phyloP scores from a whole-genome alignment of 2,113 vertebrate species.

The Tachuris rubrigastra region DNA sequence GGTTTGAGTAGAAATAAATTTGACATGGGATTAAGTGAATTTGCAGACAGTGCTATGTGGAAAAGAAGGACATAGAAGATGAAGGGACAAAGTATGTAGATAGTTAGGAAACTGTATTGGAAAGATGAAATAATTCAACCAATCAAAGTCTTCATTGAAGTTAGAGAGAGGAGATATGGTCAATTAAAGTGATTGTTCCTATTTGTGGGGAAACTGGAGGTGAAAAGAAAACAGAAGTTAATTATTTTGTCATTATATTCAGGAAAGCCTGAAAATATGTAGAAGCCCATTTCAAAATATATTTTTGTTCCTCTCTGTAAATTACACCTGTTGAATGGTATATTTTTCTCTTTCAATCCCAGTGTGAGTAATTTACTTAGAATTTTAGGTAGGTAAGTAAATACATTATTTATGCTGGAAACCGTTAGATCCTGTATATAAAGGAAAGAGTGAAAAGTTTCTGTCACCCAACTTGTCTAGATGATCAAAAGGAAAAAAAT shows the following conservation, averaged over 20 bases:
- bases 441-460: constrained; percentile 32
- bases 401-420: constrained; percentile 51
- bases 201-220: not conserved
- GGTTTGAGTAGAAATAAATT: not conserved
- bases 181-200: not conserved
- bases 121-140: not conserved
- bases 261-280: not conserved
- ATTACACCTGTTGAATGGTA: not conserved
- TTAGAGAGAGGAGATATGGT: not conserved
- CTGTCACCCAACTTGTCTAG: constrained; percentile 48
- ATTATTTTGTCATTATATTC: not conserved
- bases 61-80: not conserved
- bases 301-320: not conserved
- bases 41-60: not conserved
- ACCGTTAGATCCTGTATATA: constrained; percentile 17
- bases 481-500: constrained; percentile 53
- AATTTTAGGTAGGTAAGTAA: not conserved
- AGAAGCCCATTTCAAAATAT: not conserved
- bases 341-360: not conserved
- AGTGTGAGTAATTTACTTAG: not conserved
- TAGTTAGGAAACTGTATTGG: not conserved
- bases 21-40: not conserved
- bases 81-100: not conserved
- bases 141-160: not conserved
- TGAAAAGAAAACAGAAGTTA: not conserved